Evolutionary conservation across 64 coral and sea anemone genomes (phyloP), one percentile per base, ranked within the genome.

Genomic region (Actinia equina): DNA sequence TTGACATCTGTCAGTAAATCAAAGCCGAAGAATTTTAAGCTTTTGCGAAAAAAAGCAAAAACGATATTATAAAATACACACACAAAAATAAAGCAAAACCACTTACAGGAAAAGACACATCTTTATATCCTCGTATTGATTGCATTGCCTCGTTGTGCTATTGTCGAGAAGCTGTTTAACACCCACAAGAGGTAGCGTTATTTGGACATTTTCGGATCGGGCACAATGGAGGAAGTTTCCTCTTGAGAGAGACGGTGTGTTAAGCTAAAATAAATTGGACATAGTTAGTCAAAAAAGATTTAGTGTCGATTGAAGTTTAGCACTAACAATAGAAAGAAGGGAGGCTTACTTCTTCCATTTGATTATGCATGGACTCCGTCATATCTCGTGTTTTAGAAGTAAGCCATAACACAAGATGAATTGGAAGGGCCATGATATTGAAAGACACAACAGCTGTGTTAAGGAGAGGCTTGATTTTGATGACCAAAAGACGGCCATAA

Each of bases 21-120:
- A n/a, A 65, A 65, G 22, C 9, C 14, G n/a, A 10, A 56, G 8
- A 7, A 7, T 56, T 56, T 56, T 56, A 4, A 56, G 8, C 54
- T n/a, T 7, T 15, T 56, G 54, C 54, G 8, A 56, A 10, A 56
- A 56, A 56, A 7, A n/a, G n/a, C 13, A 7, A 56, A 11, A 56
- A 56, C 5, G 8, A n/a, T 49, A 5, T n/a, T n/a, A n/a, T n/a
- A 26, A 74, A 74, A 74, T 1, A 74, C 8, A 81, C 11, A 52
- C 2, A 81, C 2, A 80, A 17, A 17, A 3, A 7, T 17, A 46
- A 22, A 22, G 20, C 18, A 81, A 49, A 81, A n/a, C n/a, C 78
- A 81, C 78, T 81, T 46, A 81, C 78, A 52, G 78, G 78, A 13
- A 81, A 81, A 44, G 52, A 44, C n/a, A n/a, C n/a, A 8, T 81